Conservation (phyloP, 2,797 vertebrate genomes). For the Melanogrammus aeglefinus region DNA sequence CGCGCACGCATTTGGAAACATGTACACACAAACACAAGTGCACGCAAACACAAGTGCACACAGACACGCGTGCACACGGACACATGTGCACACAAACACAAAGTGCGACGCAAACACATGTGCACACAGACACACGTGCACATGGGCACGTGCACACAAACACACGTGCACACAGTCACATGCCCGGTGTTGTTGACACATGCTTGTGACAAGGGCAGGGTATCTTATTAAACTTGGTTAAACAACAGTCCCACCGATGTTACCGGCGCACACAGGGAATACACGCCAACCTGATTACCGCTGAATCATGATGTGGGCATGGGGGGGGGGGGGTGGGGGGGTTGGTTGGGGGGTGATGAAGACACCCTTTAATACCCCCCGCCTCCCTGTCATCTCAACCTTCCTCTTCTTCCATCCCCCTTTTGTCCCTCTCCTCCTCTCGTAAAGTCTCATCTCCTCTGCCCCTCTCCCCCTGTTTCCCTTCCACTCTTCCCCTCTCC, state of each 20-base stretch:
- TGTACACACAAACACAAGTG: not conserved
- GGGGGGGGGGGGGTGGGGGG: slow-evolving; percentile 17
- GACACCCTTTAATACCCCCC: slow-evolving; percentile 31
- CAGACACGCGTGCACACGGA: too few species aligned
- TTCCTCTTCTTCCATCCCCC: slow-evolving; percentile 71
- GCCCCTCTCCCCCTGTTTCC: not conserved
- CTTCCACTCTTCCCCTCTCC: not conserved
- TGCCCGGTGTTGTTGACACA: slow-evolving; percentile 4
- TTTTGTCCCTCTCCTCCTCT: slow-evolving; percentile 49
- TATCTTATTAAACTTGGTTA: slow-evolving; percentile 27
- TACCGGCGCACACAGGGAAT: slow-evolving; percentile 24
- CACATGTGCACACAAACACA: not conserved
- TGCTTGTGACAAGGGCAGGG: slow-evolving; percentile 17
- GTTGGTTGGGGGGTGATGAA: slow-evolving; percentile 18
- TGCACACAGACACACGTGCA: not conserved
- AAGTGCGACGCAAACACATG: not conserved
- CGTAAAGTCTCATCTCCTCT: too few species aligned
- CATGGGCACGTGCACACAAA: too few species aligned
- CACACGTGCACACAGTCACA: not conserved
- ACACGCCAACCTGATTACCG: slow-evolving; percentile 47
- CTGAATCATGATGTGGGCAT: slow-evolving; percentile 59
- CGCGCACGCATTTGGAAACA: too few species aligned
- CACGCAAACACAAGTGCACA: not conserved
- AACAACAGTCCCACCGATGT: slow-evolving; percentile 32
- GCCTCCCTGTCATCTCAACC: slow-evolving; percentile 46